Evolutionary conservation across 2,797 vertebrate genomes (phyloP), one percentile per base, ranked within the genome.

Genomic region (Gadopsis bispinosus): DNA sequence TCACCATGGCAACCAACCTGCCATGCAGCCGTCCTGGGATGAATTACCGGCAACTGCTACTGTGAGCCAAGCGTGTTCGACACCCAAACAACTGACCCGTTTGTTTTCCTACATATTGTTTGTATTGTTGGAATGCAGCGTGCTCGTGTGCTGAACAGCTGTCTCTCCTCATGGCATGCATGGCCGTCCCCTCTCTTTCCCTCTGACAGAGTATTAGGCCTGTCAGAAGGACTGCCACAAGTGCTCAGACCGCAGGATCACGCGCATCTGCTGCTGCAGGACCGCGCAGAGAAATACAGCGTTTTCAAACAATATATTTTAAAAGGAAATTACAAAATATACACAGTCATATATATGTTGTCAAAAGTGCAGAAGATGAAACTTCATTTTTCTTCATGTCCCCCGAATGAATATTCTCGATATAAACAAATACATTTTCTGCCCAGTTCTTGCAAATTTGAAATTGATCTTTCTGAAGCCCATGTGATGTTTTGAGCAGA

Each of bases 221-320:
- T 81, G 85, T 88, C 90, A 81, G 79, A 87, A 69, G 83, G 68
- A 66, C 74, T 64, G 79, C 75, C 54, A 56, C 79, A 77, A 84
- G 55, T 20, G 41, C 43, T 74, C 87, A 63, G 73, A 75, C 73
- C 11, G 41, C 69, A 79, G 74, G 51, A 74, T 72, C 75, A 43
- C n/a, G n/a, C 85, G 83, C 90, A 87, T 86, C 88, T 88, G 82
- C 87, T 73, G 87, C 72, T 67, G 79, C 68, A 73, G 55, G 50
- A 74, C n/a, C 12, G 4, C 7, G 8, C 81, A 85, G 85, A 77
- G 81, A 83, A 84, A 88, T 26, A 26, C 26, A 26, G 26, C 1
- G 7, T 31, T 33, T 33, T 45, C 12, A 20, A 61, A 22, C 37
- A 41, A 14, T 12, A 68, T 59, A 16, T 35, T 43, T 16, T 19